Base-by-base conservation (phyloP, 2,797 vertebrate genomes). In the Melanitta fusca region DNA sequence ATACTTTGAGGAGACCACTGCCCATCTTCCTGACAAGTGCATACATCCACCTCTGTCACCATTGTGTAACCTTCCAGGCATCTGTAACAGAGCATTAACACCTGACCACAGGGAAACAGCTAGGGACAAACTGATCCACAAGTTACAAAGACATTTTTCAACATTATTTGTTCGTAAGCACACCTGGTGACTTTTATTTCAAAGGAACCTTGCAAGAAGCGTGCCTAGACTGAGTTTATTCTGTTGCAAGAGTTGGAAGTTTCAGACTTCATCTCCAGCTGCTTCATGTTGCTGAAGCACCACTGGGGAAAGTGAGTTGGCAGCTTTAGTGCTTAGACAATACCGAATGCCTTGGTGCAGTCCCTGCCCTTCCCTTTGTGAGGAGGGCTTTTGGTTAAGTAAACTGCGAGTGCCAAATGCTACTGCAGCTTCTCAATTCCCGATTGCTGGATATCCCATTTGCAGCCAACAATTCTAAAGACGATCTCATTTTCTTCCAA, bases 51-150 rank as follows among this genome's bases (percentile, higher is more conserved):
- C 22, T 97, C 98, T 72, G 98, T 97, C 8, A 97, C 96, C 75
- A 99, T 97, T 32, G 96, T 38, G 75, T 98, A 99, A 12, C 99
- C 99, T 34, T 99, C 98, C 32, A 98, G 97, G 97, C 99, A 99
- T 68, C 99, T 99, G 97, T 79, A 97, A 97, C 32, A 95, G 30
- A 96, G 41, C 79, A 96, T 34, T n/a, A 85, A 92, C 47, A 88
- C 11, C 19, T 84, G 77, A 95, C 17, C 85, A 45, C 43, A 64
- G 28, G 68, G 75, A 70, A 24, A 85, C 11, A 78, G 51, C 72
- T 56, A 34, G 17, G 2, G 69, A 77, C 22, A 13, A 90, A 38
- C 51, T 72, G 89, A 77, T 18, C 19, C 17, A 24, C 15, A 51
- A n/a, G 71, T 25, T 64, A 73, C 9, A 11, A 89, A 89, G 61